Base-by-base conservation (phyloP, 2,888 invertebrate genomes). In the Papilio elwesi region DNA sequence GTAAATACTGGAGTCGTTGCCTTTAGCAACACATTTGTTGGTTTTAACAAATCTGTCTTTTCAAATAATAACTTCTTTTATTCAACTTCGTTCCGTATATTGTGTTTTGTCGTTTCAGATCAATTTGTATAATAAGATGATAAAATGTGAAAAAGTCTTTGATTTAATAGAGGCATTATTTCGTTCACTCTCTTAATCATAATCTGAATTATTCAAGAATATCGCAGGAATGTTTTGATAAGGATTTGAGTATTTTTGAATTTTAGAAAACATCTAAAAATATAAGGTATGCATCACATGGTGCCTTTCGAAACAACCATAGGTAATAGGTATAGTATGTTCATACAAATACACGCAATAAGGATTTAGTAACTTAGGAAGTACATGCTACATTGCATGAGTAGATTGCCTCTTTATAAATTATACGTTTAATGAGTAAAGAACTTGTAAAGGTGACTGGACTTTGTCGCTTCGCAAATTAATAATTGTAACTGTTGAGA, bases 1-100 rank as follows among this genome's bases (percentile, higher is more conserved):
- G 43, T 43, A 43, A 15, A 43, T 43, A 9, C 8, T 43, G 6
- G 43, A 43, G 38, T 36, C 47, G 76, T 78, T 76, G 76, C 74
- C 73, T 74, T 71, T 77, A 74, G 77, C 75, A 79, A 81, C 79
- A 12, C 38, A 66, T 16, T 64, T 66, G 64, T 74, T 71, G 62
- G 48, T 52, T 66, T 57, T 26, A 51, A 43, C 3, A 62, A 55
- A n/a, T 62, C 43, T 62, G 59, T 52, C 69, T 62, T 69, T 62
- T 62, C 13, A 43, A 62, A 62, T 62, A 43, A 43, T 13, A 15
- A n/a, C 15, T 43, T 26, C 26, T 6, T 43, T 13, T n/a, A 62
- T 15, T 62, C 13, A n/a, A 43, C 38, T 57, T 57, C 12, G 13
- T 36, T n/a, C 13, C 13, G 13, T 12, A 13, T 8, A 9, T 38